A percentile compares a stretch with the other conserved stretches of the same genome.
Conservation (phyloP, 1,140 invertebrate genomes). For the Triops cancriformis region DNA sequence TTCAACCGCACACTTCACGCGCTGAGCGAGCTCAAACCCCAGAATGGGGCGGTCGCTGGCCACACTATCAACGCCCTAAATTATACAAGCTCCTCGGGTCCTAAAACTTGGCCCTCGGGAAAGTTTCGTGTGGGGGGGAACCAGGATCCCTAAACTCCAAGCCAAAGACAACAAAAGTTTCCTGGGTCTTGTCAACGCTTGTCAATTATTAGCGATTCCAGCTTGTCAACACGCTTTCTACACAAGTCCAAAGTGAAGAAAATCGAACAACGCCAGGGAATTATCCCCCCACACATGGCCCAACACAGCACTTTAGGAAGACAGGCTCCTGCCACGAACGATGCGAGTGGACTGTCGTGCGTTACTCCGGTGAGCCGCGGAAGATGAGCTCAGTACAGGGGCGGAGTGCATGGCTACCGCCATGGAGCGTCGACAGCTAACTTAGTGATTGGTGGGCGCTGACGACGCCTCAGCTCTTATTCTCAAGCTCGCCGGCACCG, state of each 20-base stretch:
- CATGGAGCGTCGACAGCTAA: neutral
- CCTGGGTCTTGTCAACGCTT: neutral
- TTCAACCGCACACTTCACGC: constrained; percentile 9
- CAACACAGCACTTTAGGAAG: neutral
- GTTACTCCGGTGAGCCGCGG: constrained; percentile 7
- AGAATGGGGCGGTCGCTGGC: neutral
- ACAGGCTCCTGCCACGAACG: neutral
- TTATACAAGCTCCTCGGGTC: neutral
- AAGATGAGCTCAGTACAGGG: neutral
- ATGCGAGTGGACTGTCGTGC: neutral
- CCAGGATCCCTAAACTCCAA: neutral
- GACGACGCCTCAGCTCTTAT: constrained; percentile 3
- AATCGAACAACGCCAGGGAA: neutral
- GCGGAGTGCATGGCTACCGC: neutral
- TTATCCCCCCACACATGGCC: neutral
- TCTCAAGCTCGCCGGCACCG: neutral
- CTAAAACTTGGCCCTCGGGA: neutral
- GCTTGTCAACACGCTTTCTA: neutral
- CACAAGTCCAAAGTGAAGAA: neutral
- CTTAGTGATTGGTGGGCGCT: constrained; percentile 9
- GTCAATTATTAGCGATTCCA: neutral
- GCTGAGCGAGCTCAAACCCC: constrained; percentile 8
- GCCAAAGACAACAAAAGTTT: neutral
- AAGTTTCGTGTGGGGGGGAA: neutral
- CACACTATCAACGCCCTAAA: constrained; percentile 1